A percentile compares a stretch with the other conserved stretches of the same genome.
Conservation (phyloP, 1,140 invertebrate species). For the Cydia fagiglandana region DNA sequence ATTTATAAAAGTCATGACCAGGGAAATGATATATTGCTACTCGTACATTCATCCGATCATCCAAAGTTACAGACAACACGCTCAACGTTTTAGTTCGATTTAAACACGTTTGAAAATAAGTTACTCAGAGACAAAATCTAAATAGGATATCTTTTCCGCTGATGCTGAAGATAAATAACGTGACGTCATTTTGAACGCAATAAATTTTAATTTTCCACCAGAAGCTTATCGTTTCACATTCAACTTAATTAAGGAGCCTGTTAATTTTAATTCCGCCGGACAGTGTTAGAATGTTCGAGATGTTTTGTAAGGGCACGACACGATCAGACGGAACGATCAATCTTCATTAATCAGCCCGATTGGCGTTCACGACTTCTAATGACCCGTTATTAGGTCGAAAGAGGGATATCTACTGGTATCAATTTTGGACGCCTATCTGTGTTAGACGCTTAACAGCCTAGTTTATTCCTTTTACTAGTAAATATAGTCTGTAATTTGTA, state of each 20-base stretch:
- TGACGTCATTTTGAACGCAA: background rate
- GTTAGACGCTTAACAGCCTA: background rate
- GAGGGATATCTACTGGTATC: constrained; percentile 29
- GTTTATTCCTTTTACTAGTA: no score
- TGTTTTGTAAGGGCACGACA: constrained; percentile 37
- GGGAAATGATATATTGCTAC: no score
- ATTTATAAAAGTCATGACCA: no score
- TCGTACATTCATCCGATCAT: no score
- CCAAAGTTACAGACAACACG: no score
- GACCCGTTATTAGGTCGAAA: constrained; percentile 43
- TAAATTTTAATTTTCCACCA: constrained; percentile 3
- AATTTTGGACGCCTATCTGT: constrained; percentile 18
- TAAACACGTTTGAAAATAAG: no score
- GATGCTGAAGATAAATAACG: background rate
- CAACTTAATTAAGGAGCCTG: constrained; percentile 16
- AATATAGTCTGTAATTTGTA: no score
- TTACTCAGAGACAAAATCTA: background rate
- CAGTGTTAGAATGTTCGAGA: constrained; percentile 27
- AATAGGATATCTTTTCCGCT: background rate
- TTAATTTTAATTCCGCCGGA: constrained; percentile 23
- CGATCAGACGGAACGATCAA: constrained; percentile 42
- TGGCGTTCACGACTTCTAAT: constrained; percentile 45
- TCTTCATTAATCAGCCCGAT: constrained; percentile 49
- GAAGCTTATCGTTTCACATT: constrained; percentile 1
- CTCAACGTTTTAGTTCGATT: no score